Evolutionary conservation across 2,113 vertebrate genomes (phyloP), one percentile per base, ranked within the genome.

Genomic region (Psilopsiagon aymara): DNA sequence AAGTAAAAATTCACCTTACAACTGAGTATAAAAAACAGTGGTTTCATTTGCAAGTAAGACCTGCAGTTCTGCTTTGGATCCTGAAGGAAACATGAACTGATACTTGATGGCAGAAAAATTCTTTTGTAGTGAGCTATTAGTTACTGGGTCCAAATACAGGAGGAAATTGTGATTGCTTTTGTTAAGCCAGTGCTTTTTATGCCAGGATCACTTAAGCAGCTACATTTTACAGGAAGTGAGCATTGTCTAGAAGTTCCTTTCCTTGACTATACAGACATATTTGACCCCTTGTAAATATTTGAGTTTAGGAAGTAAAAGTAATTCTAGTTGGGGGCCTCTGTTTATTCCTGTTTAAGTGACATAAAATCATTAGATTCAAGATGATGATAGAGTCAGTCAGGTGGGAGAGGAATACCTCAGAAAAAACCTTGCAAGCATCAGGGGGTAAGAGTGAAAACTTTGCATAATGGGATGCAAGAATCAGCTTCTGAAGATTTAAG

Each of bases 191-290:
- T 80, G 71, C 55, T 76, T 67, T 74, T 67, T 74, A 35, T 63
- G 59, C 37, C 67, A 77, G 41, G 49, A 70, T 95, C 41, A 8
- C 41, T 91, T 71, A 44, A 85, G 46, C 67, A 88, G 39, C 37
- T 94, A 10, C 7, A 2, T 83, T 86, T 83, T 80, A 92, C 88
- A 70, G 91, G 86, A 96, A 95, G 46, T 13, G 5, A 59, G 37
- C 43, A 67, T 92, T 95, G 92, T 93, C 64, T 74, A 10, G 25
- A 77, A 76, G 71, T 93, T 95, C 90, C 93, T 90, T 86, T 94
- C 67, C 52, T 77, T 78, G 41, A 10, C 53, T 91, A 17, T 74
- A 46, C n/a, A 74, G 63, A n/a, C 23, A 49, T 74, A 21, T 55
- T 33, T 29, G 4, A 77, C 23, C 15, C 8, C n/a, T 82, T 90